A percentile compares a stretch with the other conserved stretches of the same genome.
phyloP scores from a whole-genome alignment of 2,888 invertebrate species.

The Pollenia labialis region DNA sequence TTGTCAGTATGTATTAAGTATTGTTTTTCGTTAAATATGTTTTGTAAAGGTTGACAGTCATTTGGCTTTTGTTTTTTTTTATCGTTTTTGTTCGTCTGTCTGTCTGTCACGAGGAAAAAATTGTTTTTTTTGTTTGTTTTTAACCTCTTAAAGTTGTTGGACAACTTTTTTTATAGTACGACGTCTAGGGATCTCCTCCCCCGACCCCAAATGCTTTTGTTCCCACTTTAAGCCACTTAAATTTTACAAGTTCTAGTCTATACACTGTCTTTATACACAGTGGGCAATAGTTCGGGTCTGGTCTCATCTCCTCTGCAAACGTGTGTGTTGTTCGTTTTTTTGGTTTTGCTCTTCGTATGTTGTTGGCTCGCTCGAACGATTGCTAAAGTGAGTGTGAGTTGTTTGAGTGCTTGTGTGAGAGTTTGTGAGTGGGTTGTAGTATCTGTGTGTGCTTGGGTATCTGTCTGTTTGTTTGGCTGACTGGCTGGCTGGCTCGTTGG shows the following conservation, averaged over 20 bases:
- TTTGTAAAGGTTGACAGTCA: neutral
- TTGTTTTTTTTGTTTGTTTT: conserved; percentile 13
- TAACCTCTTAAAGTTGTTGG: conserved; percentile 47
- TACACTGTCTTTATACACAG: neutral
- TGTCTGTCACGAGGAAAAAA: neutral
- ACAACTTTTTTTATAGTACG: conserved; percentile 44
- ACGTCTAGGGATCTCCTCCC: neutral
- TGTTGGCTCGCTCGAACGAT: conserved; percentile 10
- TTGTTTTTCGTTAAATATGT: neutral
- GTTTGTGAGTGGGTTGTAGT: conserved; percentile 8
- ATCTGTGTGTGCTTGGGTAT: conserved; percentile 6
- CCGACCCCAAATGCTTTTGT: neutral
- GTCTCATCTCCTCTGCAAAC: conserved; percentile 22
- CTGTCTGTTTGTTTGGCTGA: neutral
- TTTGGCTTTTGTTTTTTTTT: neutral
- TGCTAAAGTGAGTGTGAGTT: neutral
- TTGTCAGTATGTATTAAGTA: conserved; percentile 18
- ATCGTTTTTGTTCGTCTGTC: neutral
- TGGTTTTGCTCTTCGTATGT: conserved; percentile 22
- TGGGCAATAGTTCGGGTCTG: neutral
- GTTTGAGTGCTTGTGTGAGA: neutral
- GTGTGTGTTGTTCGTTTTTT: conserved; percentile 32
- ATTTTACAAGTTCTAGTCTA: conserved; percentile 39
- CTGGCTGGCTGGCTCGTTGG: conserved; percentile 2
- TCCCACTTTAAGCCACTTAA: conserved; percentile 28